Percentiles rank a stretch among this genome's conserved stretches.
These are phyloP conservation scores for Excalfactoria chinensis DNA, from an alignment of 2,113 vertebrate species.

Conservation along the genomic window DNA sequence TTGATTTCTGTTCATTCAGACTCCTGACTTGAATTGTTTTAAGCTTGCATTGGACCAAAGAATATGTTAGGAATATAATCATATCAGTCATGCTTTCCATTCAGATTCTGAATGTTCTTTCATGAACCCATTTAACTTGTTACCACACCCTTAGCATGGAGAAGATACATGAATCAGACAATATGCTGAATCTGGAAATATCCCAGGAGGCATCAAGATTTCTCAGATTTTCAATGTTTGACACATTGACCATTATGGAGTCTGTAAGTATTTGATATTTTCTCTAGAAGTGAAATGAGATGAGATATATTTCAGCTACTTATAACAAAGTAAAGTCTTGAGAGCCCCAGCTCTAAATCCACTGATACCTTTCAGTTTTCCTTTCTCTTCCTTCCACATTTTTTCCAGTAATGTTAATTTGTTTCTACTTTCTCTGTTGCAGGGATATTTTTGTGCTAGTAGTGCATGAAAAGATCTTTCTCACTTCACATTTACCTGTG, in stretches of 20 bases:
- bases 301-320: not conserved
- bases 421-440: not conserved
- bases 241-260: not conserved
- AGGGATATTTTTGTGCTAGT: not conserved
- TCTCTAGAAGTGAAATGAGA: not conserved
- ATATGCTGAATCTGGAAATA: constrained; percentile 43
- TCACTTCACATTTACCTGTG: not conserved
- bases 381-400: not conserved
- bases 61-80: constrained; percentile 36
- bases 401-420: not conserved
- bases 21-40: not conserved
- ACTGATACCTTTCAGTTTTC: not conserved
- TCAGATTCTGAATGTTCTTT: constrained; percentile 25
- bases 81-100: constrained; percentile 18
- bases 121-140: constrained; percentile 42
- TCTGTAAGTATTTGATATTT: constrained; percentile 17
- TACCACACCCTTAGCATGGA: not conserved
- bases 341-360: not conserved
- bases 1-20: not conserved
- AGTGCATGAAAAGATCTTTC: not conserved
- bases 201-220: not conserved
- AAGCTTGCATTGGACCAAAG: not conserved
- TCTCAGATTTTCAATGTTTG: constrained; percentile 33
- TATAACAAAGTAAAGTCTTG: not conserved
- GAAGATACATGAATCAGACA: constrained; percentile 9